A percentile compares a stretch with the other conserved stretches of the same genome.
Conservation (phyloP, 2,888 invertebrate species). For the Aproaerema taeniolella region DNA sequence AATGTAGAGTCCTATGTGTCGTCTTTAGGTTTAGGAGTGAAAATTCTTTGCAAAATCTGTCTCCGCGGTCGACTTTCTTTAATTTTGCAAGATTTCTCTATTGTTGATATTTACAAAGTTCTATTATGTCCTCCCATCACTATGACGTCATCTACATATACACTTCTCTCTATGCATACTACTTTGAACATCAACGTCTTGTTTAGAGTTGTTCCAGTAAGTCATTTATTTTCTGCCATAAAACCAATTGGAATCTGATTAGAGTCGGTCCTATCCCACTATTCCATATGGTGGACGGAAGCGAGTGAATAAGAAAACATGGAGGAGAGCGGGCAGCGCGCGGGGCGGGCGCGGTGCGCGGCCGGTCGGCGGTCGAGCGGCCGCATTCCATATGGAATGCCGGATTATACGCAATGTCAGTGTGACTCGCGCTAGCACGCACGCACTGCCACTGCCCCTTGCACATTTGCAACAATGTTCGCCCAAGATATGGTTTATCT, state of each 20-base stretch:
- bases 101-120: conserved; percentile 13
- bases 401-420: conserved; percentile 75
- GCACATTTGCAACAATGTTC: conserved; percentile 43
- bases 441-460: conserved; percentile 33
- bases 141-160: conserved; percentile 47
- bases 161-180: no score
- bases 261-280: conserved; percentile 60
- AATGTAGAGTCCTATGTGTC: conserved; percentile 37
- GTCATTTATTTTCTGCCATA: conserved; percentile 10
- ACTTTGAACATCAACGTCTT: no score
- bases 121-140: conserved; percentile 10
- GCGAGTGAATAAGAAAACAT: conserved; percentile 65
- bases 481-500: neutral
- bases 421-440: conserved; percentile 54
- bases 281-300: conserved; percentile 67
- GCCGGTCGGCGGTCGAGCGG: conserved; percentile 56
- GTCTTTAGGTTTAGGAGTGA: no score
- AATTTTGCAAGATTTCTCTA: no score
- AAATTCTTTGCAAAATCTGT: no score
- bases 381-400: conserved; percentile 75
- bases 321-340: conserved; percentile 54
- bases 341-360: conserved; percentile 34
- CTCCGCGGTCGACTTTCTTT: no score
- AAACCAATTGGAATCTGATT: conserved; percentile 48
- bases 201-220: no score